phyloP scores from a whole-genome alignment of 2,113 vertebrate genomes.

The Crotalus horridus region DNA sequence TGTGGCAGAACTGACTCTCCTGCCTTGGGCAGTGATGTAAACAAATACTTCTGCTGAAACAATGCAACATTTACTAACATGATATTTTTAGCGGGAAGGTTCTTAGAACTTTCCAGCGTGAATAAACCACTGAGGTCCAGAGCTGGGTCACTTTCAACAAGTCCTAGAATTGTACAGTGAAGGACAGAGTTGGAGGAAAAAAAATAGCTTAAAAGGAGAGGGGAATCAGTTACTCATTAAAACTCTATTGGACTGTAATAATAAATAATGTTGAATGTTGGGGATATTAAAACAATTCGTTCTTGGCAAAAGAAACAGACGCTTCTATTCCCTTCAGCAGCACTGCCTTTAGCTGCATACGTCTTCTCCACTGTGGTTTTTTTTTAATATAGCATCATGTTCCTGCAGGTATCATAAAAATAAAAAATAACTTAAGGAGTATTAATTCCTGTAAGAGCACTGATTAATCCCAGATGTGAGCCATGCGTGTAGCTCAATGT shows the following conservation, averaged over 20 bases:
- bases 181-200: constrained; percentile 44
- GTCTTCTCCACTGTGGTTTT: constrained; percentile 64
- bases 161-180: constrained; percentile 23
- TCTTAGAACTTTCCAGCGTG: constrained; percentile 20
- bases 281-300: constrained; percentile 84
- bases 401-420: constrained; percentile 81
- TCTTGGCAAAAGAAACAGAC: constrained; percentile 70
- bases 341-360: constrained; percentile 67
- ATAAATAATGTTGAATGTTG: constrained; percentile 80
- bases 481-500: constrained; percentile 14
- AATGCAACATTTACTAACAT: constrained; percentile 50
- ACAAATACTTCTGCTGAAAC: constrained; percentile 43
- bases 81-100: constrained; percentile 23
- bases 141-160: constrained; percentile 29
- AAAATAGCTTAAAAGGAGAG: constrained; percentile 57
- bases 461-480: constrained; percentile 77
- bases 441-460: constrained; percentile 74
- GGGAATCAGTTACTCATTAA: constrained; percentile 66
- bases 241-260: constrained; percentile 69
- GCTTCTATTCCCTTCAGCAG: constrained; percentile 70
- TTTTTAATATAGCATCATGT: constrained; percentile 67
- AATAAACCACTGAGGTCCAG: constrained; percentile 21
- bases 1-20: constrained; percentile 49
- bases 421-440: constrained; percentile 70
- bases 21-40: constrained; percentile 46